phyloP scores from a whole-genome alignment of 2,113 vertebrate species.

The Hipposideros armiger region DNA sequence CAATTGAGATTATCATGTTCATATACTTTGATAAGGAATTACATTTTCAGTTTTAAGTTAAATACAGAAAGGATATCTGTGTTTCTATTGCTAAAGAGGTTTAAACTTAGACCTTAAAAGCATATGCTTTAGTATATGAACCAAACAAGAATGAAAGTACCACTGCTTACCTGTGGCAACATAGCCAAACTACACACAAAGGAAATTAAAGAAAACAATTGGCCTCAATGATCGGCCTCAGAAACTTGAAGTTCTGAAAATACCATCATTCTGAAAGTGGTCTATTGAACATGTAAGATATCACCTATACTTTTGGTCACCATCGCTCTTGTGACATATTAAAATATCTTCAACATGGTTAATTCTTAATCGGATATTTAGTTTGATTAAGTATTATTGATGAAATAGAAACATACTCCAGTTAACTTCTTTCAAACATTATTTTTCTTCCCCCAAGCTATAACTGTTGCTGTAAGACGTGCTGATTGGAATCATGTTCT shows the following conservation, averaged over 20 bases:
- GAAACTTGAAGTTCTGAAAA: background rate
- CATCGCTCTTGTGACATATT: background rate
- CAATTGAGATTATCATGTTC: background rate
- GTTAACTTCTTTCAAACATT: background rate
- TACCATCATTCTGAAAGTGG: background rate
- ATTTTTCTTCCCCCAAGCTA: background rate
- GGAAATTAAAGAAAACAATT: background rate
- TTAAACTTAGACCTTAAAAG: background rate
- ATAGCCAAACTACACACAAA: slow-evolving; percentile 1
- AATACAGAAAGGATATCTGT: background rate
- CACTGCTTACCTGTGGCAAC: background rate
- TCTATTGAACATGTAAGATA: background rate
- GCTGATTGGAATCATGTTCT: slow-evolving; percentile 7
- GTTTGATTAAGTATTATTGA: background rate
- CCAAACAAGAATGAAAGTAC: background rate
- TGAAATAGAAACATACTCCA: background rate
- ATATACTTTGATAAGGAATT: background rate
- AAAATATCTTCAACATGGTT: background rate
- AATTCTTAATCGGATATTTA: slow-evolving; percentile 12
- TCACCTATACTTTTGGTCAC: background rate
- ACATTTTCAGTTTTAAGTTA: background rate
- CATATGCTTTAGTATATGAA: background rate
- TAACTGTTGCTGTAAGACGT: background rate
- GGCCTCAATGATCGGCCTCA: background rate
- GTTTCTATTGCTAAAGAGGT: background rate